Percentiles rank a stretch among this genome's conserved stretches.
Evolutionary conservation across 2,113 vertebrate species (phyloP).

Genomic region (Leptocoma aspasia): DNA sequence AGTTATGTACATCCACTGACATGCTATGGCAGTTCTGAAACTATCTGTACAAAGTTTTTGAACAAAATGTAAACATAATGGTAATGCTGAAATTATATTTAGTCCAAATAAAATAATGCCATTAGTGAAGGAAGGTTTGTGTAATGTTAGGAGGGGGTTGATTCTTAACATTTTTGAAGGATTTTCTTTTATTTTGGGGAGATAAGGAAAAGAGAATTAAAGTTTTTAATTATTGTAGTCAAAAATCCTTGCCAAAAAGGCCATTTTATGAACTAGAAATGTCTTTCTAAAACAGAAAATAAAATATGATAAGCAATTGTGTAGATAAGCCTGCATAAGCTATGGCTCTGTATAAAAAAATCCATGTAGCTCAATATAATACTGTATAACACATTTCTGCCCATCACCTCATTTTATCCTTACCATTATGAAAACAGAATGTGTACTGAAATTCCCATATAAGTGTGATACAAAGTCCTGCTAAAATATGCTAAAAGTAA

Average conservation of each 20-base stretch:
- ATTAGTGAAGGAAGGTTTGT: neutral
- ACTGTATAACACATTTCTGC: neutral
- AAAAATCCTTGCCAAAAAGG: neutral
- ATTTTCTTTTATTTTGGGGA: neutral
- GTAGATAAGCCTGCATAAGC: neutral
- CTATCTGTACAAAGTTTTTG: neutral
- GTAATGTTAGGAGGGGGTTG: neutral
- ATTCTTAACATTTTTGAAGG: neutral
- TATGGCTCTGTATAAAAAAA: neutral
- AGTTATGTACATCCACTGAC: neutral
- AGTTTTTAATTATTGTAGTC: neutral
- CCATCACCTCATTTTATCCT: neutral
- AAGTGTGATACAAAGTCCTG: neutral
- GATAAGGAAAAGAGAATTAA: neutral
- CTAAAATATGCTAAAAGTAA: neutral
- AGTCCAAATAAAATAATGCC: neutral
- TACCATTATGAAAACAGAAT: neutral
- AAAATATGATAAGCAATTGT: neutral
- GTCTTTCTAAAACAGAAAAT: neutral
- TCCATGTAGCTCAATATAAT: neutral
- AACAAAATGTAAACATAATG: neutral
- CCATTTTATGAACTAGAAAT: neutral
- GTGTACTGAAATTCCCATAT: neutral
- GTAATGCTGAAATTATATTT: neutral
- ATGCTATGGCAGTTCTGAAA: neutral